phyloP scores from a whole-genome alignment of 2,113 vertebrate species.

The Anolis carolinensis region DNA sequence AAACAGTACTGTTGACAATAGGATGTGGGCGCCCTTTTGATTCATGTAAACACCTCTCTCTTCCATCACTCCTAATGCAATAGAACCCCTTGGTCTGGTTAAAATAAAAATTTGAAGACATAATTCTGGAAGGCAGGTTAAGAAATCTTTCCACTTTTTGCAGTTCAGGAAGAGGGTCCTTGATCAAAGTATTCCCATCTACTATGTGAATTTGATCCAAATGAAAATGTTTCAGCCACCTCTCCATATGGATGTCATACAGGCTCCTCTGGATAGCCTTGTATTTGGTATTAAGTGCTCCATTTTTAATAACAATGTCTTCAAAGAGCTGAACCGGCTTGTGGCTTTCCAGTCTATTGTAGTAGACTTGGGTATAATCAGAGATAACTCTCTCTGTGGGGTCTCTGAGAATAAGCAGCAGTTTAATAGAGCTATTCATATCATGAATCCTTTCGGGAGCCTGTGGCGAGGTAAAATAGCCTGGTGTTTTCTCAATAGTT shows the following conservation, averaged over 20 bases:
- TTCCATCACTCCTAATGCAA: constrained; percentile 90
- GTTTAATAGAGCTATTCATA: constrained; percentile 92
- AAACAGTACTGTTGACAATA: constrained; percentile 85
- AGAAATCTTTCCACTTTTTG: constrained; percentile 91
- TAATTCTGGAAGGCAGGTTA: constrained; percentile 86
- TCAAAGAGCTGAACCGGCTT: constrained; percentile 93
- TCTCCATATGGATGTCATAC: constrained; percentile 90
- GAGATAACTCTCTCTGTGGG: constrained; percentile 91
- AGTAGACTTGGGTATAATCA: constrained; percentile 95
- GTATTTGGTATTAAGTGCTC: constrained; percentile 88
- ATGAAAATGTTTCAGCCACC: constrained; percentile 90
- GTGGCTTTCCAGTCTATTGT: constrained; percentile 91
- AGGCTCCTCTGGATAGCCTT: constrained; percentile 94
- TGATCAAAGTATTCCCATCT: constrained; percentile 90
- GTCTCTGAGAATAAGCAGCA: constrained; percentile 90
- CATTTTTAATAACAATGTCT: constrained; percentile 90
- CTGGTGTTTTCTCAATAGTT: constrained; percentile 93
- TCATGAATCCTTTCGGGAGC: constrained; percentile 88
- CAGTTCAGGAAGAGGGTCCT: constrained; percentile 88
- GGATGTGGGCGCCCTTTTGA: constrained; percentile 93
- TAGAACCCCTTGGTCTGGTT: constrained; percentile 96
- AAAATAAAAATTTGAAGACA: constrained; percentile 93
- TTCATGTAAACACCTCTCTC: constrained; percentile 91
- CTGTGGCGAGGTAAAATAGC: constrained; percentile 90
- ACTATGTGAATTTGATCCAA: constrained; percentile 92